A percentile compares a stretch with the other conserved stretches of the same genome.
Conservation (phyloP, 2,888 invertebrate genomes). For the Tenthredo mesomela region DNA sequence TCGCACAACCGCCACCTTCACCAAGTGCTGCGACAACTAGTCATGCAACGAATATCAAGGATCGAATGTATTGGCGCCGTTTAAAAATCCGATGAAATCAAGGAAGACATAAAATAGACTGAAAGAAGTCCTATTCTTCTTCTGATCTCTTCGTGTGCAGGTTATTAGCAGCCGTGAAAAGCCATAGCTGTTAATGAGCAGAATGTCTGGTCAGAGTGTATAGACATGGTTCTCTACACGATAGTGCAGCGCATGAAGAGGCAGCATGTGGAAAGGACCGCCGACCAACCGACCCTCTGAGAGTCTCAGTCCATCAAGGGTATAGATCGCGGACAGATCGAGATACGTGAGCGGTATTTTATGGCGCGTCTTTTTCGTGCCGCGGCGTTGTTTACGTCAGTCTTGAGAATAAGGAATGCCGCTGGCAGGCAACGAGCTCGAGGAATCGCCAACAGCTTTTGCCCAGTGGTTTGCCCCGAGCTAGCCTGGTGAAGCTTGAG, state of each 20-base stretch:
- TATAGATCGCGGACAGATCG: slow-evolving; percentile 46
- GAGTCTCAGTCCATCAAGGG: slow-evolving; percentile 38
- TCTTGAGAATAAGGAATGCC: slow-evolving; percentile 33
- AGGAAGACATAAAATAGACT: not conserved
- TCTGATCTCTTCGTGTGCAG: not conserved
- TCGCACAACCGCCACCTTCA: slow-evolving; percentile 19
- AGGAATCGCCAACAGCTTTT: not conserved
- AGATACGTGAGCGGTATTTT: slow-evolving; percentile 46
- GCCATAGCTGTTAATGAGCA: slow-evolving; percentile 47
- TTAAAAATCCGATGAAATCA: not conserved
- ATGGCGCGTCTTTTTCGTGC: slow-evolving; percentile 44
- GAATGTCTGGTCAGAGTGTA: slow-evolving; percentile 1
- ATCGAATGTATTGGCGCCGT: not conserved
- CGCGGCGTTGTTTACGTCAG: slow-evolving; percentile 41
- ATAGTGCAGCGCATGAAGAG: not conserved
- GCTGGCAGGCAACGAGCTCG: not conserved
- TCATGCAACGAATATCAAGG: not conserved
- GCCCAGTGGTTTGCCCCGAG: not conserved
- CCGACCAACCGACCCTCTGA: not conserved
- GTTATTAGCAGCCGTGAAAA: not conserved
- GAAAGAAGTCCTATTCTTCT: not conserved
- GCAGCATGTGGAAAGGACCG: not conserved
- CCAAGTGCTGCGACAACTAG: not conserved
- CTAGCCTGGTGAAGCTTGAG: not conserved
- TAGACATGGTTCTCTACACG: slow-evolving; percentile 25